Base-by-base conservation (phyloP, 2,888 invertebrate species). In the Drosophila gaucha region DNA sequence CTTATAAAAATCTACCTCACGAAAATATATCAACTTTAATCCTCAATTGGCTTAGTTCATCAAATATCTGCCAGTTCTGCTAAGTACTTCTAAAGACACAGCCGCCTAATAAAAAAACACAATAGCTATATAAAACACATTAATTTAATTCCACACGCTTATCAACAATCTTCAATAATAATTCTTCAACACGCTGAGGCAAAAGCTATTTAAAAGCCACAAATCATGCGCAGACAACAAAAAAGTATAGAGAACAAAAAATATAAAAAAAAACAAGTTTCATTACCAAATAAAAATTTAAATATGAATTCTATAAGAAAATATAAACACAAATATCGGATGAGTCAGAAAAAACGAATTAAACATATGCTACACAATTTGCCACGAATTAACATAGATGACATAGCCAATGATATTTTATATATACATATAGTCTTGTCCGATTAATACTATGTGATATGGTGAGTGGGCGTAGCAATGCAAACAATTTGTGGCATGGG, bases 161-260 rank as follows among this genome's bases (percentile, higher is more conserved):
- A 74, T 74, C 78, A 55, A 58, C 60, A 47, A 78, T 59, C 62
- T 47, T 58, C 54, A 66, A 64, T 60, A 65, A 70, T 52, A 70
- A 78, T 82, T 64, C 59, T 60, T 71, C 54, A 59, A 52, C 59
- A 35, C 55, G 64, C 52, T 64, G 65, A 64, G 44, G 52, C 59
- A 50, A 20, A 49, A 43, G 55, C 80, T 66, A 80, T 86, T 83
- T 83, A 86, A 80, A 83, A 83, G 67, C 80, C 73, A 73, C 86
- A 80, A 80, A 80, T 80, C 84, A 86, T 60, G 20, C 38, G 43
- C 49, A 28, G 28, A 39, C 31, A 56, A 46, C 31, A 51, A 46
- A 10, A 52, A 51, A 24, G 16, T 10, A 39, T 1, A 52, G 31
- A 36, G 33, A 36, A 20, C 16, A 31, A 46, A 54, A 71, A 38